Conservation (phyloP, 2,888 invertebrate genomes). For the Thyatira batis region DNA sequence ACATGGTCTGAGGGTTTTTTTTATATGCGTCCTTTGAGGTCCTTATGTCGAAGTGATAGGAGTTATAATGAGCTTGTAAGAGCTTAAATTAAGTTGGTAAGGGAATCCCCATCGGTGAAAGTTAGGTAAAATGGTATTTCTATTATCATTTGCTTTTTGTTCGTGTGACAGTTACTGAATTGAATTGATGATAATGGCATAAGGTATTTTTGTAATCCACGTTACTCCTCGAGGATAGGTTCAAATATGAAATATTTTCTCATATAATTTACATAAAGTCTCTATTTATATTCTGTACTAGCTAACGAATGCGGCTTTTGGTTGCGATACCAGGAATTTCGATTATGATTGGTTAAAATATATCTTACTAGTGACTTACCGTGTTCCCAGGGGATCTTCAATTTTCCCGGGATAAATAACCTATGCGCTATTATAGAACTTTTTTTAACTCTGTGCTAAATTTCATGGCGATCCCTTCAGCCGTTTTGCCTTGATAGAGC, state of each 20-base stretch:
- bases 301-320: too few relatives aligned
- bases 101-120: constrained; percentile 17
- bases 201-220: constrained; percentile 11
- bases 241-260: neutral
- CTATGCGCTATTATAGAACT: too few relatives aligned
- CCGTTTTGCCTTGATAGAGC: too few relatives aligned
- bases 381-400: too few relatives aligned
- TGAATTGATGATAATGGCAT: constrained; percentile 16
- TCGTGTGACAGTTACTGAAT: constrained; percentile 19
- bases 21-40: neutral
- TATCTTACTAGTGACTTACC: too few relatives aligned
- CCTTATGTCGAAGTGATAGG: neutral
- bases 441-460: too few relatives aligned
- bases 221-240: neutral
- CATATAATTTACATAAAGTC: neutral
- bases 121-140: constrained; percentile 24
- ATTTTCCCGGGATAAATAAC: too few relatives aligned
- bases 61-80: neutral
- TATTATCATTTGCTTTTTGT: constrained; percentile 25
- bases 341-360: too few relatives aligned
- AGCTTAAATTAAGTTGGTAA: constrained; percentile 2
- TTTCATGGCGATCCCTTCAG: too few relatives aligned
- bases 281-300: too few relatives aligned
- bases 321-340: too few relatives aligned
- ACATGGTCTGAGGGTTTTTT: neutral